Base-by-base conservation (phyloP, 2,797 vertebrate species). In the Coracias cyanogaster region DNA sequence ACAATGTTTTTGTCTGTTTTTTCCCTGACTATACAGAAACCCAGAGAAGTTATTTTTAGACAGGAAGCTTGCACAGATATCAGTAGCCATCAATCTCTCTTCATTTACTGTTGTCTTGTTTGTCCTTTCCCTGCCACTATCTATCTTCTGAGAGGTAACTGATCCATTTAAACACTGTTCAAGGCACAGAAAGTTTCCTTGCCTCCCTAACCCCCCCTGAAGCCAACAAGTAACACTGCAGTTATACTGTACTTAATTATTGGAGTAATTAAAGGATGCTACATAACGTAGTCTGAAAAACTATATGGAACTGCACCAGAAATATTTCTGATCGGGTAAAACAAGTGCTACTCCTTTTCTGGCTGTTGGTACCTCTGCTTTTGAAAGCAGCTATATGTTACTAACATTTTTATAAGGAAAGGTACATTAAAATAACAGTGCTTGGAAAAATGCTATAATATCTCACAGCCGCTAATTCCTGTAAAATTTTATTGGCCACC, bases 31-130 rank as follows among this genome's bases (percentile, higher is more conserved):
- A 35, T 62, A 66, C 48, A 82, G 48, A 95, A 95, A 49, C 3
- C 0, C 39, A 37, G 13, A 4, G 19, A 85, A 89, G 48, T 45
- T 89, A 80, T 51, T 70, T 97, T 92, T 80, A 87, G 48, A 85
- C 31, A 73, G 60, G 76, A 90, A 82, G 33, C 9, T 52, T 41
- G 62, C 25, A 31, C 79, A 45, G 76, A 86, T 60, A 51, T 82
- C 89, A 66, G 55, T 17, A 48, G 67, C 46, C 64, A 92, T 89
- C 78, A 89, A 87, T 93, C 89, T 92, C 82, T 26, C 64, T 87
- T 85, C 74, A 80, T 80, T 87, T 82, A 62, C 55, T 77, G 48
- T 33, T 67, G 70, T 66, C 78, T 91, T 41, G 4, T 91, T 95
- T 89, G 91, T 64, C 82, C 67, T 94, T 89, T 24, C 60, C 24